Evolutionary conservation across 1,140 invertebrate genomes (phyloP), one percentile per base, ranked within the genome.

Genomic region (Mesaphorura yosii): DNA sequence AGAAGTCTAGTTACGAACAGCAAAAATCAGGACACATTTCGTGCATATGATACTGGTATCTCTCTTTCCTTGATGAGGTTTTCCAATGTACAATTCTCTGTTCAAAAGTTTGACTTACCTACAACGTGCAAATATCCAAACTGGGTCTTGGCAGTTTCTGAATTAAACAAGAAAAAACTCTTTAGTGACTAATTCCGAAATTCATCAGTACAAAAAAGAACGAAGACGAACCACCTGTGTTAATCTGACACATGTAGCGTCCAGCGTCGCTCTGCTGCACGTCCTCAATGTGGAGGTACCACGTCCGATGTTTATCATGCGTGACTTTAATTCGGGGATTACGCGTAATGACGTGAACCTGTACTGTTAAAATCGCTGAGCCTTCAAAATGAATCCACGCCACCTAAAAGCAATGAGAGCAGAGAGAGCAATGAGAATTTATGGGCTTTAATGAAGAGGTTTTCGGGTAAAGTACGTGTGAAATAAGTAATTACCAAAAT

Each of bases 181-280:
- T n/a, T n/a, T n/a, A n/a, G n/a, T n/a, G n/a, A n/a, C n/a, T n/a
- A n/a, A n/a, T n/a, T n/a, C n/a, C n/a, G n/a, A n/a, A n/a, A n/a
- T n/a, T n/a, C n/a, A n/a, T n/a, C n/a, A n/a, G n/a, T n/a, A n/a
- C n/a, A n/a, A n/a, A n/a, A n/a, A n/a, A n/a, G n/a, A n/a, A n/a
- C n/a, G n/a, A n/a, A n/a, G n/a, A n/a, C n/a, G n/a, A n/a, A n/a
- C n/a, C n/a, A n/a, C n/a, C n/a, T 1, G 91, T 92, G 70, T 94
- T 95, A 65, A 95, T 88, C 73, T 95, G 91, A 69, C 91, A 94
- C 85, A 92, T 91, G 72, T 94, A 95, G 25, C 83, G 76, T 28
- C 91, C 91, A 59, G 84, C 81, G 72, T 95, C 91, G 64, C 84
- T 83, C 70, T 91, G 83, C 57, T 89, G 82, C 26, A 93, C 86